Percentiles rank a stretch among this genome's conserved stretches.
phyloP scores from a whole-genome alignment of 1,140 invertebrate genomes.

The Chironomus striatipennis region DNA sequence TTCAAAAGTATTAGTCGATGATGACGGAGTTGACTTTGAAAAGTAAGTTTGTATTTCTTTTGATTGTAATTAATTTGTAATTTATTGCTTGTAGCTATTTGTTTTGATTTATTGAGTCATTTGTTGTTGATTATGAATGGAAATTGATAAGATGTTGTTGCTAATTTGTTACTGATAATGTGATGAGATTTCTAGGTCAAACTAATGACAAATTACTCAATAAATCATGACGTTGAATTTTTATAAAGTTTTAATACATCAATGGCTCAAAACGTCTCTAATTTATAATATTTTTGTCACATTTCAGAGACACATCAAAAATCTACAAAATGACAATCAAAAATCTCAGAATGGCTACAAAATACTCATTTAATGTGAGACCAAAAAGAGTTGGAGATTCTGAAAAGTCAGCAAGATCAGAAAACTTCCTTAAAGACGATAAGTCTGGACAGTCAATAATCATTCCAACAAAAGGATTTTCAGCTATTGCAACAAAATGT shows the following conservation, averaged over 20 bases:
- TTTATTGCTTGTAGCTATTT: too few relatives aligned
- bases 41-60: not conserved
- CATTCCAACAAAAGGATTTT: slow-evolving; percentile 71
- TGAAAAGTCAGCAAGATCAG: slow-evolving; percentile 34
- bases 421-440: slow-evolving; percentile 30
- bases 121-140: too few relatives aligned
- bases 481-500: slow-evolving; percentile 64
- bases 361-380: slow-evolving; percentile 64
- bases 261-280: too few relatives aligned
- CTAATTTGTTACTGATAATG: too few relatives aligned
- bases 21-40: slow-evolving; percentile 28
- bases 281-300: slow-evolving; percentile 4
- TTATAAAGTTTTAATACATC: too few relatives aligned
- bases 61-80: too few relatives aligned
- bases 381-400: slow-evolving; percentile 37
- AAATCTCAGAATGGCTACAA: slow-evolving; percentile 64
- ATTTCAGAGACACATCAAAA: slow-evolving; percentile 27
- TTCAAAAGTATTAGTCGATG: slow-evolving; percentile 47
- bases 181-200: too few relatives aligned
- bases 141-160: too few relatives aligned
- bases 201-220: too few relatives aligned
- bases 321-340: slow-evolving; percentile 48
- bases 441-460: slow-evolving; percentile 48
- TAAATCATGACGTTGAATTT: too few relatives aligned
- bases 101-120: too few relatives aligned